Base-by-base conservation (phyloP, 1,140 invertebrate genomes). In the Dinothrombium tinctorium region DNA sequence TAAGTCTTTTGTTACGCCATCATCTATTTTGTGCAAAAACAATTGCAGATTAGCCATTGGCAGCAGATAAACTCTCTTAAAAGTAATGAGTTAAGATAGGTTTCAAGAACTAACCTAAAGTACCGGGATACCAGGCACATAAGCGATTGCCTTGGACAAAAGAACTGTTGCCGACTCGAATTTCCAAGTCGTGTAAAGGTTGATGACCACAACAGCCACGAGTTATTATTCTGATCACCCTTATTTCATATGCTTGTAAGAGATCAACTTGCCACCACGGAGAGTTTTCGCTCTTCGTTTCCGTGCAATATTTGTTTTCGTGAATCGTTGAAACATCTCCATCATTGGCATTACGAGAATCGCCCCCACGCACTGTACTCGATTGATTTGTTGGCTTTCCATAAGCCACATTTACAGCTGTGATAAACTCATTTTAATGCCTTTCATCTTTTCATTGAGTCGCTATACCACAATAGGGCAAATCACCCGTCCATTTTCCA, bases 181-280 rank as follows among this genome's bases (percentile, higher is more conserved):
- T 84, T 61, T 89, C 82, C 33, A 87, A 61, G 56, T 87, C 82
- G 57, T 83, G 75, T 21, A 86, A 61, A n/a, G 78, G 79, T 52
- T 82, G 76, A 52, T 83, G 77, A 50, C 79, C 77, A 47, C 77
- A 81, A 49, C 77, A 81, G 21, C 77, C 77, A 56, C 80, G 66
- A 0, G 80, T 83, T 1, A 81, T 80, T 9, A 87, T 73, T 41
- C 78, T 59, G 8, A 89, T 74, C 7, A 79, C 76, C 52, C 74
- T 72, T 25, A 87, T 71, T 8, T 79, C 66, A 53, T 84, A 82
- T 9, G 79, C 69, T 31, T 73, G 64, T 4, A 89, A 63, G 11
- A 89, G 60, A 55, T 89, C 77, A 0, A 86, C 80, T 44, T 73
- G 71, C 82, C 82, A 89, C 79, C 80, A 87, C 0, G 82, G 81